Conservation (phyloP, 2,888 invertebrate genomes). For the Lucinisca nassula region DNA sequence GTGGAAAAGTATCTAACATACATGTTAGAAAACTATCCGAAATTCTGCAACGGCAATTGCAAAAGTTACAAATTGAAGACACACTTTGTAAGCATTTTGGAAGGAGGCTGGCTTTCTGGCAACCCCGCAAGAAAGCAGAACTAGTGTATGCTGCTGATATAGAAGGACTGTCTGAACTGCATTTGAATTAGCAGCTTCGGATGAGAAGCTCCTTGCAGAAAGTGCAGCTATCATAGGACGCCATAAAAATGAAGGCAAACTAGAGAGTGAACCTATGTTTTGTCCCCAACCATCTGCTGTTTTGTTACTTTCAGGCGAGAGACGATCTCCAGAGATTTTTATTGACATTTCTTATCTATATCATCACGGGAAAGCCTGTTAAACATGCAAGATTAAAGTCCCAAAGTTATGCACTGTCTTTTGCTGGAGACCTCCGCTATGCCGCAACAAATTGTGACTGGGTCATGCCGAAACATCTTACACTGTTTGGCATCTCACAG, state of each 20-base stretch:
- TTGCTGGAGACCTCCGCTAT: too few relatives aligned
- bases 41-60: slow-evolving; percentile 42
- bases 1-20: too few relatives aligned
- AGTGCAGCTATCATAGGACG: slow-evolving; percentile 48
- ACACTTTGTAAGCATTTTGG: slow-evolving; percentile 35
- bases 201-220: slow-evolving; percentile 43
- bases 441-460: too few relatives aligned
- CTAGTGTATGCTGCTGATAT: slow-evolving; percentile 44
- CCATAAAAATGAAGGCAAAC: slow-evolving; percentile 7
- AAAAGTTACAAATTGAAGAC: slow-evolving; percentile 61
- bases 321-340: too few relatives aligned
- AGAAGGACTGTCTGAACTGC: slow-evolving; percentile 55
- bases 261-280: background rate
- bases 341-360: too few relatives aligned
- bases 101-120: slow-evolving; percentile 49
- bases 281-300: background rate
- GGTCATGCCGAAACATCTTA: too few relatives aligned
- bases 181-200: slow-evolving; percentile 59
- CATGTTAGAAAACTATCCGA: slow-evolving; percentile 32
- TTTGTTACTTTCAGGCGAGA: too few relatives aligned
- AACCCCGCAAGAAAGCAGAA: slow-evolving; percentile 35
- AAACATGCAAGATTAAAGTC: background rate
- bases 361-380: too few relatives aligned
- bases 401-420: too few relatives aligned
- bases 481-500: too few relatives aligned